Percentiles rank a stretch among this genome's conserved stretches.
Conservation (phyloP, 2,113 vertebrate species). For the Atractosteus spatula region DNA sequence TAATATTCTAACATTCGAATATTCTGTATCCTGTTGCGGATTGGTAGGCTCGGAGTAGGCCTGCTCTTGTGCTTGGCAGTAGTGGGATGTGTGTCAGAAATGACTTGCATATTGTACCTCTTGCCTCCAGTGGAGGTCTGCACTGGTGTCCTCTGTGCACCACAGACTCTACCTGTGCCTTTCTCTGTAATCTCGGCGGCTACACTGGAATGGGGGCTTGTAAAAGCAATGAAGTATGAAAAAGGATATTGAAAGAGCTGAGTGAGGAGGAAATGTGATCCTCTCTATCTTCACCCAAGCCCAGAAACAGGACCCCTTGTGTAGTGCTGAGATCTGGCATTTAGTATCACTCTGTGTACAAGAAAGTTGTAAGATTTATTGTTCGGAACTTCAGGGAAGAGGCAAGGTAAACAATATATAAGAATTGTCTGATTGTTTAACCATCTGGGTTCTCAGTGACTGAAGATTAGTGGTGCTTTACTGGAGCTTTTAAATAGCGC, state of each 20-base stretch:
- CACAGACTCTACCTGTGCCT: slow-evolving; percentile 68
- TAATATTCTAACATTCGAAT: too few species aligned
- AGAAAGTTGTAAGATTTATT: slow-evolving; percentile 45
- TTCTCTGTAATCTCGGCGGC: slow-evolving; percentile 66
- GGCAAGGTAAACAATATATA: slow-evolving; percentile 39
- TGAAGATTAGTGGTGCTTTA: slow-evolving; percentile 59
- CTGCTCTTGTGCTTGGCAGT: slow-evolving; percentile 59
- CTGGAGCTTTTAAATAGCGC: slow-evolving; percentile 50
- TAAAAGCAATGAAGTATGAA: slow-evolving; percentile 68
- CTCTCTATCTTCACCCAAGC: slow-evolving; percentile 68
- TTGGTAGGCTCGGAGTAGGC: slow-evolving; percentile 65
- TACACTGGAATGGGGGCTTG: slow-evolving; percentile 65
- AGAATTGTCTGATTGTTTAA: slow-evolving; percentile 66
- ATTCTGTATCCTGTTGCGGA: slow-evolving; percentile 88
- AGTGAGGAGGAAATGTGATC: slow-evolving; percentile 75
- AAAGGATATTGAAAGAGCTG: slow-evolving; percentile 64
- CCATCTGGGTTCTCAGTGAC: slow-evolving; percentile 64
- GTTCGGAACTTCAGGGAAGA: slow-evolving; percentile 42
- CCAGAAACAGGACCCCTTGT: slow-evolving; percentile 67
- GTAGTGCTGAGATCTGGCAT: slow-evolving; percentile 39
- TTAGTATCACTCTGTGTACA: neutral
- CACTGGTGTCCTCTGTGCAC: slow-evolving; percentile 47
- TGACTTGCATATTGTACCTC: slow-evolving; percentile 40
- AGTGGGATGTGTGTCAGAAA: slow-evolving; percentile 64
- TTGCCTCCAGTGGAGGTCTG: slow-evolving; percentile 24